A percentile compares a stretch with the other conserved stretches of the same genome.
Evolutionary conservation across 2,888 invertebrate species (phyloP).

Genomic region (Melangyna quadrimaculata): DNA sequence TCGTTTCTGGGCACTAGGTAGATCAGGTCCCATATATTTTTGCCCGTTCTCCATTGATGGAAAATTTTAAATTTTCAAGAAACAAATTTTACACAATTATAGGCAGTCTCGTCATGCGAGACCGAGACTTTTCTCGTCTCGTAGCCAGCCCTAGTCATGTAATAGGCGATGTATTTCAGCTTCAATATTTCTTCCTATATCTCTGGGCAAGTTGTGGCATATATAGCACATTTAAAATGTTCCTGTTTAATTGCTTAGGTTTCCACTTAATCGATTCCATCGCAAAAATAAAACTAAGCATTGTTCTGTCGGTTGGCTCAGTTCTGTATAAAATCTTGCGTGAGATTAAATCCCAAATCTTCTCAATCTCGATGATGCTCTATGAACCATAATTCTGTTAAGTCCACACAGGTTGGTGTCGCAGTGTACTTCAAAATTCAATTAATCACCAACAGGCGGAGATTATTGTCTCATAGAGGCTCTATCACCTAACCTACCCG

Average conservation of each 20-base stretch:
- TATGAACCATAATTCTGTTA: conserved; percentile 9
- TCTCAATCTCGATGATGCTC: conserved; percentile 33
- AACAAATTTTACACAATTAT: no score
- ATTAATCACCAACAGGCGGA: conserved; percentile 68
- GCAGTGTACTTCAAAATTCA: conserved; percentile 57
- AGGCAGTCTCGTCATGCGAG: no score
- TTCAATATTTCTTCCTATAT: no score
- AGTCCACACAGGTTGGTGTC: conserved; percentile 60
- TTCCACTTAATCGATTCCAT: neutral
- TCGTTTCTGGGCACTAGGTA: no score
- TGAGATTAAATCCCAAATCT: neutral
- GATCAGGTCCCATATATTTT: no score
- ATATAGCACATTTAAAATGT: neutral
- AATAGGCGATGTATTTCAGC: no score
- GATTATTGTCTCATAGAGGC: conserved; percentile 67
- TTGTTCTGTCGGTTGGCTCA: neutral
- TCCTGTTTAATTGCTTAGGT: neutral
- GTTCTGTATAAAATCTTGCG: neutral
- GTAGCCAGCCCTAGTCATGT: no score
- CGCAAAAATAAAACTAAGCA: neutral
- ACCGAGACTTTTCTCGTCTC: no score
- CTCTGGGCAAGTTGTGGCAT: no score
- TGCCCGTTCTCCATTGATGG: no score
- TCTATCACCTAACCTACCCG: conserved; percentile 26
- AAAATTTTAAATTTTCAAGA: no score